A percentile compares a stretch with the other conserved stretches of the same genome.
phyloP scores from a whole-genome alignment of 2,113 vertebrate species.

The Malurus elegans region DNA sequence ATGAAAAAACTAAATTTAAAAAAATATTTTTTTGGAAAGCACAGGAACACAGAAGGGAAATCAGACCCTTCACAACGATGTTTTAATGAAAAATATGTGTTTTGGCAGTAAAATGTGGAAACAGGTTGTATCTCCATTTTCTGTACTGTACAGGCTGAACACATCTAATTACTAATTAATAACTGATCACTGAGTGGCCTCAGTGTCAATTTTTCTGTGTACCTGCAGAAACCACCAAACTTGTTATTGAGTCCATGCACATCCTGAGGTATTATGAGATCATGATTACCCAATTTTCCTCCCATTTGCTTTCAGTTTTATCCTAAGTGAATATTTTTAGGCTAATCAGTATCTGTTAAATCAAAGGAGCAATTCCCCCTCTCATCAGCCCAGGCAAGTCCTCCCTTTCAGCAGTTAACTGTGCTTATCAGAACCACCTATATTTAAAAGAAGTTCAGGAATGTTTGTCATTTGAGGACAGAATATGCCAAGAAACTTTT shows the following conservation, averaged over 20 bases:
- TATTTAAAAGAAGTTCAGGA: not conserved
- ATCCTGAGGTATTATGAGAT: not conserved
- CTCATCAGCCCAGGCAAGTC: not conserved
- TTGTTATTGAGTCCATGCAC: not conserved
- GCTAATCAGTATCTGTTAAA: conserved; percentile 2
- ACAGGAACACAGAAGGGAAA: not conserved
- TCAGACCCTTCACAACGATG: not conserved
- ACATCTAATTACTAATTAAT: not conserved
- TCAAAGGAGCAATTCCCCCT: not conserved
- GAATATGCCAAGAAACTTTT: not conserved
- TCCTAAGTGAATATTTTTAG: conserved; percentile 26
- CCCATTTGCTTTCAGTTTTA: not conserved
- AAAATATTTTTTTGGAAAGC: not conserved
- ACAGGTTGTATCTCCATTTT: not conserved
- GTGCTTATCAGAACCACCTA: not conserved
- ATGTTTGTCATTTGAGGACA: not conserved
- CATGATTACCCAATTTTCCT: not conserved
- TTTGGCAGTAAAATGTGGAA: not conserved
- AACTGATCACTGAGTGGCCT: not conserved
- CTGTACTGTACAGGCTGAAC: not conserved
- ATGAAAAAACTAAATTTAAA: not conserved
- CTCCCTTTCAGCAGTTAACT: not conserved
- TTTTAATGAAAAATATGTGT: not conserved
- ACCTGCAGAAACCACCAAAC: not conserved
- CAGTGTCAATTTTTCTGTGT: not conserved